A percentile compares a stretch with the other conserved stretches of the same genome.
Evolutionary conservation across 2,113 vertebrate genomes (phyloP).

Genomic region (Cepphus grylle): DNA sequence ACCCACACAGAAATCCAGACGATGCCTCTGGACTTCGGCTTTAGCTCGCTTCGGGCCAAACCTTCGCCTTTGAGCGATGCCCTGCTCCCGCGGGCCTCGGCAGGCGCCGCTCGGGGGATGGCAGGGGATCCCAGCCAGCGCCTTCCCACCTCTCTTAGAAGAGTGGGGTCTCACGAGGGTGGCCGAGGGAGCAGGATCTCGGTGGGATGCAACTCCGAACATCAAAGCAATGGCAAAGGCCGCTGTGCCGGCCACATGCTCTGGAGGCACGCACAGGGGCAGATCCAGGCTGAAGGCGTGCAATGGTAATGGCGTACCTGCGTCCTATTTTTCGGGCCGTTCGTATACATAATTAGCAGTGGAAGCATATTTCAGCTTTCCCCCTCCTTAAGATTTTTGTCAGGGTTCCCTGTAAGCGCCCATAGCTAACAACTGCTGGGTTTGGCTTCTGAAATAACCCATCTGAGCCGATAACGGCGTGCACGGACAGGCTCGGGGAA

Average conservation of each 20-base stretch:
- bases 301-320: background rate
- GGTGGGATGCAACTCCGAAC: background rate
- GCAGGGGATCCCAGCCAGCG: background rate
- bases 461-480: background rate
- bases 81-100: accelerated
- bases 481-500: background rate
- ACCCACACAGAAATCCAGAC: background rate
- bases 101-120: background rate
- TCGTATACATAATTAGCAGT: background rate
- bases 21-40: background rate
- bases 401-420: background rate
- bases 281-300: background rate
- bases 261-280: background rate
- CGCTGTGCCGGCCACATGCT: background rate
- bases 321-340: accelerated
- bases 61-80: background rate
- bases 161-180: accelerated
- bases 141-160: background rate
- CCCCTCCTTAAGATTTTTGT: background rate
- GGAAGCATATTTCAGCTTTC: background rate
- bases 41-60: background rate
- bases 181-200: background rate
- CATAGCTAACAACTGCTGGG: background rate
- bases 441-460: background rate
- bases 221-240: background rate